A percentile compares a stretch with the other conserved stretches of the same genome.
Evolutionary conservation across 2,888 invertebrate genomes (phyloP).

Genomic region (Monochamus alternatus): DNA sequence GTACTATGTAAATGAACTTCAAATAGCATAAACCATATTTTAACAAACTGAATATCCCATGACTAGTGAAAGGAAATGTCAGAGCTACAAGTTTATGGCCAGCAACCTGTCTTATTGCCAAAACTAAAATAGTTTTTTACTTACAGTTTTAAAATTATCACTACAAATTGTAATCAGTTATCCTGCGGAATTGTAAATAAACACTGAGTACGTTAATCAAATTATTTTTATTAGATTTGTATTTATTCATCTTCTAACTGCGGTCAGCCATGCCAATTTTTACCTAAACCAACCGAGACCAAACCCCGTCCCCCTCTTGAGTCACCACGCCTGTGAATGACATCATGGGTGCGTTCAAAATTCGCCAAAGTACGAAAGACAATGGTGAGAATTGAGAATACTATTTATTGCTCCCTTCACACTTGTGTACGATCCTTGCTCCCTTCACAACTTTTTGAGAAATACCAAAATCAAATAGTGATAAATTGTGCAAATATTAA

Average conservation of each 20-base stretch:
- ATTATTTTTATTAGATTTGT: constrained; percentile 59
- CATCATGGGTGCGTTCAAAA: constrained; percentile 37
- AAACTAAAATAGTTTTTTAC: constrained; percentile 39
- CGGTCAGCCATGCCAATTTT: constrained; percentile 70
- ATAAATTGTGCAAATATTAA: too few relatives aligned
- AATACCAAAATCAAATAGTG: too few relatives aligned
- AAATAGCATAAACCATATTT: constrained; percentile 53
- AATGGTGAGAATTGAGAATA: too few relatives aligned
- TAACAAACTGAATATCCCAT: constrained; percentile 51
- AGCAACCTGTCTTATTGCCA: constrained; percentile 63
- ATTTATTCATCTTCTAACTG: constrained; percentile 57
- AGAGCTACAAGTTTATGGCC: constrained; percentile 66
- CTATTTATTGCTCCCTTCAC: too few relatives aligned
- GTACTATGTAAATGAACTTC: constrained; percentile 13
- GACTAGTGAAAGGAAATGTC: constrained; percentile 66
- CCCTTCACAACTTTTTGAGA: too few relatives aligned
- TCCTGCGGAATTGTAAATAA: constrained; percentile 42
- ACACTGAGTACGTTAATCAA: constrained; percentile 44
- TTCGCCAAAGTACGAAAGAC: not conserved
- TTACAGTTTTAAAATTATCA: constrained; percentile 45
- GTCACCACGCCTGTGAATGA: constrained; percentile 49
- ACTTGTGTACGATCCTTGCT: too few relatives aligned
- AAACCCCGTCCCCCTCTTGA: constrained; percentile 61
- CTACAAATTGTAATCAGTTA: constrained; percentile 39
- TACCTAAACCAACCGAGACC: constrained; percentile 56